phyloP scores from a whole-genome alignment of 2,888 invertebrate genomes.

The Lapara coniferarum region DNA sequence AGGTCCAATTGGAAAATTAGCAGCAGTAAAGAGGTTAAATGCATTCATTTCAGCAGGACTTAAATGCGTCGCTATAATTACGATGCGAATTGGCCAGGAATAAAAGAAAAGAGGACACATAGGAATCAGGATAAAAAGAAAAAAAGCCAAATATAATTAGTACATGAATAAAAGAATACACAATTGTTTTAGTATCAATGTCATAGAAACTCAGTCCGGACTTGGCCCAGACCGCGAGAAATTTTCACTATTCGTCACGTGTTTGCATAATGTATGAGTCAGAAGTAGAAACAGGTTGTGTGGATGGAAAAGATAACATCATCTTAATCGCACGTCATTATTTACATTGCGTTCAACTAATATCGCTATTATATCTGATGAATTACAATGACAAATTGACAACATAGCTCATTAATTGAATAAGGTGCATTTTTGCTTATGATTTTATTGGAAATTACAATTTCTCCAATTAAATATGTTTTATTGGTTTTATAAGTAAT shows the following conservation, averaged over 20 bases:
- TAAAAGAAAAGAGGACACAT: background rate
- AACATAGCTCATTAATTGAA: background rate
- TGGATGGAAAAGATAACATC: conserved; percentile 36
- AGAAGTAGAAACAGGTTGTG: conserved; percentile 34
- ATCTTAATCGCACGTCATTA: conserved; percentile 26
- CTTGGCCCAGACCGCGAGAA: conserved; percentile 41
- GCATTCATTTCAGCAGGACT: background rate
- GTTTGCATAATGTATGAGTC: conserved; percentile 57
- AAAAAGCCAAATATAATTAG: background rate
- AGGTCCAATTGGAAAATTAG: conserved; percentile 3
- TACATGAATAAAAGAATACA: background rate
- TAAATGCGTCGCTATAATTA: conserved; percentile 1
- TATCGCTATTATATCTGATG: conserved; percentile 2
- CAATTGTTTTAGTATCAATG: background rate
- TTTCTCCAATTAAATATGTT: no score
- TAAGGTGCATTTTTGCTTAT: no score
- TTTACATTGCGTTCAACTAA: conserved; percentile 10
- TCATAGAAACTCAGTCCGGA: conserved; percentile 35
- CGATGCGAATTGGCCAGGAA: conserved; percentile 4
- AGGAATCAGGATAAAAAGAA: background rate
- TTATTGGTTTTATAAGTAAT: no score
- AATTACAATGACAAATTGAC: background rate
- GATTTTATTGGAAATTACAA: no score
- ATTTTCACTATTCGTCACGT: conserved; percentile 57
- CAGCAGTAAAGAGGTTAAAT: conserved; percentile 8